Evolutionary conservation across 2,113 vertebrate genomes (phyloP).

Genomic region (Mustelus asterias): DNA sequence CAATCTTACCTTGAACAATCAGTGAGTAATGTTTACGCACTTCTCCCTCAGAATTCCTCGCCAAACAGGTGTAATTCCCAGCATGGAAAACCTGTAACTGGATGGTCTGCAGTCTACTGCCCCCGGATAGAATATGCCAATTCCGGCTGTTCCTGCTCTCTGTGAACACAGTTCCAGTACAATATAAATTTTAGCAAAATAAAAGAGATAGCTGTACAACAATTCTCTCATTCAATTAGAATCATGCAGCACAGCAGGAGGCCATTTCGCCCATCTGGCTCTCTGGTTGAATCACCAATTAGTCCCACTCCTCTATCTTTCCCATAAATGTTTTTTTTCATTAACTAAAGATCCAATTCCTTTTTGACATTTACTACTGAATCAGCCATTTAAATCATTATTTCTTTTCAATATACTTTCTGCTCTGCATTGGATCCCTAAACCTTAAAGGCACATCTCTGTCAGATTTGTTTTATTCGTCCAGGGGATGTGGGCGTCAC

Average conservation of each 20-base stretch:
- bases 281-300: not conserved
- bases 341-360: not conserved
- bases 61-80: constrained; percentile 74
- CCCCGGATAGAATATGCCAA: constrained; percentile 59
- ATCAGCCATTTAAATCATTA: not conserved
- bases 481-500: too few relatives aligned
- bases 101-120: constrained; percentile 70
- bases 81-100: constrained; percentile 68
- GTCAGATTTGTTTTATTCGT: not conserved
- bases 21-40: constrained; percentile 66
- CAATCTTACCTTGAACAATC: constrained; percentile 64
- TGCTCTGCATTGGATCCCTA: not conserved
- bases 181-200: not conserved
- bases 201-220: not conserved
- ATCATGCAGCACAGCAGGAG: not conserved
- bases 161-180: not conserved
- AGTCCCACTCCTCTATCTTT: not conserved
- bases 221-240: not conserved
- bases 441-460: not conserved
- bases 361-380: not conserved
- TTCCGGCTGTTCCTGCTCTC: constrained; percentile 45
- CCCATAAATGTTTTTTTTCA: not conserved
- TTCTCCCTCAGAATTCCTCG: constrained; percentile 50
- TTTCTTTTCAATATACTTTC: not conserved
- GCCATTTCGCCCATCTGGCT: not conserved